Evolutionary conservation across 1,140 invertebrate species (phyloP).

Genomic region (Drosophila sturtevanti): DNA sequence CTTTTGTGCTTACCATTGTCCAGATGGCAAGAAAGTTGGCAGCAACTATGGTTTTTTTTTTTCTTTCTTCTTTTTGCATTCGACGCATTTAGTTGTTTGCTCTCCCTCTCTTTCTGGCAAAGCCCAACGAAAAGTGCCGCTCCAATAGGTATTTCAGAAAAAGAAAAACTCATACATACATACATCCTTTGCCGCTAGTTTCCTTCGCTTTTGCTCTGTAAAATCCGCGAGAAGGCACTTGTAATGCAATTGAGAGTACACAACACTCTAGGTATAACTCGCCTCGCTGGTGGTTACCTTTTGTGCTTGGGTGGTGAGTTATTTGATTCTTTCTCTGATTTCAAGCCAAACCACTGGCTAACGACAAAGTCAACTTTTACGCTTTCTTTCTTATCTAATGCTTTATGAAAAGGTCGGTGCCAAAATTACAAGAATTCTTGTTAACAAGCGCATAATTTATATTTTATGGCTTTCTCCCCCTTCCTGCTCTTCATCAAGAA

Average conservation of each 20-base stretch:
- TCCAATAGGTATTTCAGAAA: slow-evolving; percentile 53
- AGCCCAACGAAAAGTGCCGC: slow-evolving; percentile 38
- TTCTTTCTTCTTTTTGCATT: slow-evolving; percentile 53
- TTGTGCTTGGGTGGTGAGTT: slow-evolving; percentile 27
- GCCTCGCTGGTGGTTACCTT: slow-evolving; percentile 29
- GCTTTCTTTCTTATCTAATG: background rate
- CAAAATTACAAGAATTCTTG: slow-evolving; percentile 41
- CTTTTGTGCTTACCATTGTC: slow-evolving; percentile 42
- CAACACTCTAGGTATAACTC: slow-evolving; percentile 29
- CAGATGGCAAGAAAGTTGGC: slow-evolving; percentile 38
- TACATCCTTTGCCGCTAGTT: background rate
- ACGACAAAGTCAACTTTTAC: background rate
- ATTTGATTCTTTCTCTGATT: slow-evolving; percentile 22
- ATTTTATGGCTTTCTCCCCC: slow-evolving; percentile 35
- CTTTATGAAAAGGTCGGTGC: slow-evolving; percentile 10
- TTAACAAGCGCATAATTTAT: slow-evolving; percentile 61
- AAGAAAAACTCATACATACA: background rate
- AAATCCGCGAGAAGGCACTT: slow-evolving; percentile 40
- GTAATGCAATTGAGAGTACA: slow-evolving; percentile 51
- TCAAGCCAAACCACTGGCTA: background rate
- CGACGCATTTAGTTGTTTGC: slow-evolving; percentile 61
- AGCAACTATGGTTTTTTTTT: slow-evolving; percentile 18
- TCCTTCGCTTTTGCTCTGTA: background rate
- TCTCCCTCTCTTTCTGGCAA: background rate
- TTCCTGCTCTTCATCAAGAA: slow-evolving; percentile 12